Evolutionary conservation across 2,888 invertebrate genomes (phyloP).

Genomic region (Meliscaeva auricollis): DNA sequence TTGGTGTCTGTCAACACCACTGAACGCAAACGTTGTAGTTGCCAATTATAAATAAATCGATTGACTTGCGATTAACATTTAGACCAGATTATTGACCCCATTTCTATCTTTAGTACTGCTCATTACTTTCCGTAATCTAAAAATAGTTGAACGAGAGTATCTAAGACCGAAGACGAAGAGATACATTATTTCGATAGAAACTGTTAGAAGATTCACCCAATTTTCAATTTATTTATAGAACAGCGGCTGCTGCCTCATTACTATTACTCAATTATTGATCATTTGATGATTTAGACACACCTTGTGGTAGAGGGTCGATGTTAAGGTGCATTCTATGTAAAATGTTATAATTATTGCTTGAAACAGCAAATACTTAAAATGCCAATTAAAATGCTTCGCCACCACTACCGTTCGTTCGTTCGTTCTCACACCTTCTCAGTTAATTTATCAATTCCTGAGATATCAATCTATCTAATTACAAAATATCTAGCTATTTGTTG

Average conservation of each 20-base stretch:
- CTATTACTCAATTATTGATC: constrained; percentile 24
- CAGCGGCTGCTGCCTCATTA: not conserved
- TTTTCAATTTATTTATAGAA: constrained; percentile 51
- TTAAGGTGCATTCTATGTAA: not conserved
- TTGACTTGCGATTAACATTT: constrained; percentile 37
- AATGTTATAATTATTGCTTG: constrained; percentile 25
- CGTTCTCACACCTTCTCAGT: constrained; percentile 56
- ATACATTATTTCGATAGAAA: not conserved
- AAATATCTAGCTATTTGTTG: constrained; percentile 9
- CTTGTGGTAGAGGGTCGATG: not conserved
- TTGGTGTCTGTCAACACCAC: not conserved
- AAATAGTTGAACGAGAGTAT: not conserved
- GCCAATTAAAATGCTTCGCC: constrained; percentile 27
- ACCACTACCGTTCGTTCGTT: not conserved
- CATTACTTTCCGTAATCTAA: constrained; percentile 65
- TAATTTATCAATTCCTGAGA: constrained; percentile 51
- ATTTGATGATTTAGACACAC: constrained; percentile 37
- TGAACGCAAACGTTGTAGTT: not conserved
- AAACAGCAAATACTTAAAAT: constrained; percentile 27
- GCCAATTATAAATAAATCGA: constrained; percentile 22
- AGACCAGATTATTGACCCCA: constrained; percentile 58
- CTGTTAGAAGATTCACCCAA: constrained; percentile 47
- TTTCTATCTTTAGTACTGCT: constrained; percentile 16
- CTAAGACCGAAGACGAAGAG: not conserved
- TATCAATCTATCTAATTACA: constrained; percentile 58